phyloP scores from a whole-genome alignment of 2,888 invertebrate genomes.

The Patella pellucida region DNA sequence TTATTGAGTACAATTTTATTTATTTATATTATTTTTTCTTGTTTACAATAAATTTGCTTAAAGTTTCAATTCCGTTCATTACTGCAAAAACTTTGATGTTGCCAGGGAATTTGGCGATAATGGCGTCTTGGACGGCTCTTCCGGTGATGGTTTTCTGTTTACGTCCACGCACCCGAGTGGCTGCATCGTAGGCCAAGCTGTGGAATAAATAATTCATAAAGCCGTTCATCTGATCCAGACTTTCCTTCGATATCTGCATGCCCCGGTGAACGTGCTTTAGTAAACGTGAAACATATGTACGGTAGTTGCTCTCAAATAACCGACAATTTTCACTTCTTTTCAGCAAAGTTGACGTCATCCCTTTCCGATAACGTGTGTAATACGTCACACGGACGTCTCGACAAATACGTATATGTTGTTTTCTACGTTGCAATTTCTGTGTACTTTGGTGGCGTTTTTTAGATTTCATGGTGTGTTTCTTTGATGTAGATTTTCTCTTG shows the following conservation, averaged over 20 bases:
- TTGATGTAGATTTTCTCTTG: too few species aligned
- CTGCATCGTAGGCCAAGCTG: not conserved
- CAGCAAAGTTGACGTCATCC: not conserved
- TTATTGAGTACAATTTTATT: too few species aligned
- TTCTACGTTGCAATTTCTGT: not conserved
- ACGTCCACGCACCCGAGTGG: not conserved
- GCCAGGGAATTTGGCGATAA: not conserved
- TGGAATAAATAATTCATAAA: conserved; percentile 4
- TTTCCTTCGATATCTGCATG: not conserved
- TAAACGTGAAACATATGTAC: not conserved
- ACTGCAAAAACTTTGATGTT: conserved; percentile 2
- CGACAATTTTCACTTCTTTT: not conserved
- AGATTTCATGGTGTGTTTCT: not conserved
- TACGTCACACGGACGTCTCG: not conserved
- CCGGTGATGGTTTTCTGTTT: not conserved
- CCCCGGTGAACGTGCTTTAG: not conserved
- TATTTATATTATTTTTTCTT: not conserved
- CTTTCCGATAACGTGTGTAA: not conserved
- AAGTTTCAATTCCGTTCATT: not conserved
- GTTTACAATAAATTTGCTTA: not conserved
- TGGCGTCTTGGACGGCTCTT: not conserved
- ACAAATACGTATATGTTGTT: not conserved
- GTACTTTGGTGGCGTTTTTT: not conserved
- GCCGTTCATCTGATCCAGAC: conserved; percentile 5
- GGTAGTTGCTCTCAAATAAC: not conserved